A percentile compares a stretch with the other conserved stretches of the same genome.
Conservation (phyloP, 2,888 invertebrate species). For the Pterobdella sp. region DNA sequence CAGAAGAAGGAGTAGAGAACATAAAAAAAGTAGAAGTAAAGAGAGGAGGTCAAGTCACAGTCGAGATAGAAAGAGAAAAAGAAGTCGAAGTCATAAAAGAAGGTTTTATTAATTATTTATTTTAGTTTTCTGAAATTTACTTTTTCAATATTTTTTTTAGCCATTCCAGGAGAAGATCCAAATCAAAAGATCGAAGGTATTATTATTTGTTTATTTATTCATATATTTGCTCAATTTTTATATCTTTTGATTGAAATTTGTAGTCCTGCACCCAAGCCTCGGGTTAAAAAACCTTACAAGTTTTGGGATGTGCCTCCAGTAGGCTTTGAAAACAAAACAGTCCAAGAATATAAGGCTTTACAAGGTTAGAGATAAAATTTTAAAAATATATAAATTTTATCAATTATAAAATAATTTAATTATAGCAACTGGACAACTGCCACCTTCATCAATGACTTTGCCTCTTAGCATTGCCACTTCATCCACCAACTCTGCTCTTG, state of each 20-base stretch:
- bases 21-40: constrained; percentile 13
- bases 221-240: not conserved
- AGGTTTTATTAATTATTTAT: constrained; percentile 32
- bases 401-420: not conserved
- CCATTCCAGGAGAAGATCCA: not conserved
- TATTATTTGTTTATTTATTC: not conserved
- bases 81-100: not conserved
- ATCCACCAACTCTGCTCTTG: constrained; percentile 90
- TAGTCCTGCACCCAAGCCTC: not conserved
- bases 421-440: constrained; percentile 75
- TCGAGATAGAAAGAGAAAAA: not conserved
- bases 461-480: constrained; percentile 86
- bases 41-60: constrained; percentile 12
- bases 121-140: not conserved
- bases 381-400: not conserved
- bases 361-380: constrained; percentile 50
- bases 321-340: constrained; percentile 94
- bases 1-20: not conserved
- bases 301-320: constrained; percentile 98
- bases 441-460: constrained; percentile 39
- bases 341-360: constrained; percentile 74
- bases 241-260: not conserved
- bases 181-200: constrained; percentile 20
- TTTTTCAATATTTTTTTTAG: not conserved
- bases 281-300: constrained; percentile 49